Percentiles rank a stretch among this genome's conserved stretches.
phyloP scores from a whole-genome alignment of 1,140 invertebrate species.

The Drosophila nigromelanica region DNA sequence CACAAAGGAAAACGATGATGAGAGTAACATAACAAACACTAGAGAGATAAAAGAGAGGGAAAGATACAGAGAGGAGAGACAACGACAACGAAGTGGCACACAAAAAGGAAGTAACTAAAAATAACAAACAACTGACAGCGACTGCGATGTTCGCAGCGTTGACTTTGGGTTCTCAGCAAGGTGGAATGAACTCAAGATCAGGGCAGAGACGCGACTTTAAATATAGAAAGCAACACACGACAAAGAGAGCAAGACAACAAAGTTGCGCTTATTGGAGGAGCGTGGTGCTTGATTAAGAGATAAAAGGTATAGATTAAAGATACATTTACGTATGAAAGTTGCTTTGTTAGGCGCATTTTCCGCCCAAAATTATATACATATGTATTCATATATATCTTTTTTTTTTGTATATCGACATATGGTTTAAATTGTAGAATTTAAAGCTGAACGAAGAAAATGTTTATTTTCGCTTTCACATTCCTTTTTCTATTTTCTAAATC shows the following conservation, averaged over 20 bases:
- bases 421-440: too few species aligned
- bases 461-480: too few species aligned
- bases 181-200: constrained; percentile 78
- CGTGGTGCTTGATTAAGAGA: constrained; percentile 8
- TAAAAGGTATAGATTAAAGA: too few species aligned
- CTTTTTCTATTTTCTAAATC: too few species aligned
- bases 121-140: constrained; percentile 70
- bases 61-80: constrained; percentile 18
- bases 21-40: constrained; percentile 36
- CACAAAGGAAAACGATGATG: constrained; percentile 3
- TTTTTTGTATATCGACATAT: background rate
- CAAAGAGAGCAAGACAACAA: constrained; percentile 37
- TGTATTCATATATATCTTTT: background rate
- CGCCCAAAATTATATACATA: too few species aligned
- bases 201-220: constrained; percentile 31
- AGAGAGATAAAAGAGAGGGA: constrained; percentile 25
- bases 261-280: constrained; percentile 38
- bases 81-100: constrained; percentile 63
- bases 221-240: constrained; percentile 31
- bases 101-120: constrained; percentile 82
- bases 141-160: constrained; percentile 24
- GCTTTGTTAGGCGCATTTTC: too few species aligned
- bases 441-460: too few species aligned
- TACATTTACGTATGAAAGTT: too few species aligned
- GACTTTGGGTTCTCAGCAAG: constrained; percentile 69